phyloP scores from a whole-genome alignment of 2,888 invertebrate genomes.

The Oscheius myriophilus region DNA sequence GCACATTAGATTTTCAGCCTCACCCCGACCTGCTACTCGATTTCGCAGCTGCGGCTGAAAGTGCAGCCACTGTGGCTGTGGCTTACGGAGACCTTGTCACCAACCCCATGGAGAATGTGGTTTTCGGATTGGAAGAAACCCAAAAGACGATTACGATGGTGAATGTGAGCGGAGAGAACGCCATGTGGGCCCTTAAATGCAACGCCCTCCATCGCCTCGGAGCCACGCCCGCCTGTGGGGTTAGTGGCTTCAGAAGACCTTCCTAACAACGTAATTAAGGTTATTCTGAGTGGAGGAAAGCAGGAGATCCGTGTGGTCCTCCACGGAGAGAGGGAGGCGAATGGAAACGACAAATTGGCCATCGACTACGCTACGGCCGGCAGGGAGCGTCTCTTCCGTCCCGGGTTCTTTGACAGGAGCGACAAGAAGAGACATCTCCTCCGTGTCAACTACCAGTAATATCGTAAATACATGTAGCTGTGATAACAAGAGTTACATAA shows the following conservation, averaged over 20 bases:
- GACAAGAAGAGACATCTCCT: constrained; percentile 24
- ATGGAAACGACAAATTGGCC: constrained; percentile 18
- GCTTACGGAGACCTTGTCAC: constrained; percentile 23
- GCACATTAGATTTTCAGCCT: too few relatives aligned
- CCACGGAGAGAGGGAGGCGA: constrained; percentile 2
- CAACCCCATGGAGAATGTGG: constrained; percentile 18
- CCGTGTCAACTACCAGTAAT: constrained; percentile 9
- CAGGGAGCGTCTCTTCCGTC: neutral
- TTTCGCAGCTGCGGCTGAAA: neutral
- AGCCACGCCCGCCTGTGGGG: constrained; percentile 26
- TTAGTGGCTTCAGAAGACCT: too few relatives aligned
- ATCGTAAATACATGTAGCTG: too few relatives aligned
- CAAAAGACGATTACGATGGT: constrained; percentile 1
- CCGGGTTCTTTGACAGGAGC: neutral
- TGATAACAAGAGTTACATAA: too few relatives aligned
- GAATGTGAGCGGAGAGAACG: constrained; percentile 14
- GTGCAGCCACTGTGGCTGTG: constrained; percentile 9
- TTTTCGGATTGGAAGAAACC: constrained; percentile 4
- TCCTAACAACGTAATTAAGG: too few relatives aligned
- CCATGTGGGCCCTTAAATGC: constrained; percentile 25
- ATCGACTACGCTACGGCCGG: constrained; percentile 24
- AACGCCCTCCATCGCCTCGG: constrained; percentile 18
- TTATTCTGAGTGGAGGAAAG: constrained; percentile 18
- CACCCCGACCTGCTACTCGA: constrained; percentile 8
- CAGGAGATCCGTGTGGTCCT: constrained; percentile 3